Evolutionary conservation across 2,113 vertebrate genomes (phyloP).

Genomic region (Coturnix japonica): DNA sequence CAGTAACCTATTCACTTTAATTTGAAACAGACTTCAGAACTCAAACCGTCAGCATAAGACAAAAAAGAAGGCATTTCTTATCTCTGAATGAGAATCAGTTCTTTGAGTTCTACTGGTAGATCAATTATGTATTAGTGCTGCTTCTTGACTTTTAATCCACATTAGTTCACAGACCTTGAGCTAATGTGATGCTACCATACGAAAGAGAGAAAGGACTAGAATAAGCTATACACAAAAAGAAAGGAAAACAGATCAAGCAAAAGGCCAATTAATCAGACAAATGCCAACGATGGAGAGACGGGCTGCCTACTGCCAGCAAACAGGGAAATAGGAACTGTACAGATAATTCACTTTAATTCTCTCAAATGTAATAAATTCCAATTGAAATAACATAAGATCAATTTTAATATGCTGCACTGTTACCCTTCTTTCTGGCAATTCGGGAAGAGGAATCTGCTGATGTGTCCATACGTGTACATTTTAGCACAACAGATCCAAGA

Average conservation of each 20-base stretch:
- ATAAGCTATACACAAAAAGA: not conserved
- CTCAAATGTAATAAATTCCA: not conserved
- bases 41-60: not conserved
- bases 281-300: not conserved
- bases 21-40: constrained; percentile 2
- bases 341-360: not conserved
- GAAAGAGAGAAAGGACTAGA: constrained; percentile 29
- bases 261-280: constrained; percentile 6
- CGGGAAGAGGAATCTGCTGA: not conserved
- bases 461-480: not conserved
- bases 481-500: not conserved
- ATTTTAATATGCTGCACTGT: not conserved
- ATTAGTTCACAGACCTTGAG: constrained; percentile 44
- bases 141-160: constrained; percentile 50
- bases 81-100: not conserved
- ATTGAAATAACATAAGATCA: not conserved
- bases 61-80: not conserved
- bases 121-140: constrained; percentile 54
- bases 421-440: not conserved
- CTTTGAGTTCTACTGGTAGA: constrained; percentile 16
- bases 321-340: not conserved
- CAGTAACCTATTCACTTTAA: not conserved
- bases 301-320: not conserved
- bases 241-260: constrained; percentile 28
- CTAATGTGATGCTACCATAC: constrained; percentile 39